Evolutionary conservation across 1,140 invertebrate genomes (phyloP).

Genomic region (Drosophila willistoni): DNA sequence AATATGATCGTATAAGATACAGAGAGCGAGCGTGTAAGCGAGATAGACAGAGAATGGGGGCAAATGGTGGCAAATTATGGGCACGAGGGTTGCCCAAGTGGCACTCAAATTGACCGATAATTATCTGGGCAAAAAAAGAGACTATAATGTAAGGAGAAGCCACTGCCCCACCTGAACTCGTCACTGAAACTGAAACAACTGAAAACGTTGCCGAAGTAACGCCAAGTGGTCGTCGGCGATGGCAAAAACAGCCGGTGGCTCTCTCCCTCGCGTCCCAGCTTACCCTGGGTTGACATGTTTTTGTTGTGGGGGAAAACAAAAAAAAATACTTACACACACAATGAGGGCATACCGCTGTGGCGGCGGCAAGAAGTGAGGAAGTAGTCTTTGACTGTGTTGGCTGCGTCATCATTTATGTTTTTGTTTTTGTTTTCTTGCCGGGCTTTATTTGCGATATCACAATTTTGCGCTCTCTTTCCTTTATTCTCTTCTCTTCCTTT

Average conservation of each 20-base stretch:
- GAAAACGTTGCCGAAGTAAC: conserved; percentile 44
- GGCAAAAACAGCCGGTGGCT: conserved; percentile 29
- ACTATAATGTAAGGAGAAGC: conserved; percentile 8
- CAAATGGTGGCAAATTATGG: background rate
- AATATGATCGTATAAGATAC: background rate
- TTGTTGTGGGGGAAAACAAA: conserved; percentile 13
- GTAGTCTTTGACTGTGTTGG: conserved; percentile 9
- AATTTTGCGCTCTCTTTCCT: conserved; percentile 28
- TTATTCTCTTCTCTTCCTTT: conserved; percentile 46
- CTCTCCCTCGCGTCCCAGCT: conserved; percentile 23
- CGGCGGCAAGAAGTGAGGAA: background rate
- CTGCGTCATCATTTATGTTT: conserved; percentile 48
- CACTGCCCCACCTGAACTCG: conserved; percentile 74
- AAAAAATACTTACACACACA: too few species aligned
- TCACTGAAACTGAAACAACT: conserved; percentile 60
- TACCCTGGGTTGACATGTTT: conserved; percentile 65
- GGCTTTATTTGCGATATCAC: conserved; percentile 46
- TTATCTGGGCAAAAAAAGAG: conserved; percentile 2
- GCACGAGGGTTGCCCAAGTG: conserved; percentile 6
- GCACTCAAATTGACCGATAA: conserved; percentile 52
- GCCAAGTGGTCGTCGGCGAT: conserved; percentile 34
- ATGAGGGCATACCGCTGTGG: background rate
- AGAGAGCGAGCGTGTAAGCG: conserved; percentile 8
- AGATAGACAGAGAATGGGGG: background rate
- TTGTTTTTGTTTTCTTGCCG: conserved; percentile 21